Conservation (phyloP, 2,888 invertebrate species). For the Drosophila histrio region DNA sequence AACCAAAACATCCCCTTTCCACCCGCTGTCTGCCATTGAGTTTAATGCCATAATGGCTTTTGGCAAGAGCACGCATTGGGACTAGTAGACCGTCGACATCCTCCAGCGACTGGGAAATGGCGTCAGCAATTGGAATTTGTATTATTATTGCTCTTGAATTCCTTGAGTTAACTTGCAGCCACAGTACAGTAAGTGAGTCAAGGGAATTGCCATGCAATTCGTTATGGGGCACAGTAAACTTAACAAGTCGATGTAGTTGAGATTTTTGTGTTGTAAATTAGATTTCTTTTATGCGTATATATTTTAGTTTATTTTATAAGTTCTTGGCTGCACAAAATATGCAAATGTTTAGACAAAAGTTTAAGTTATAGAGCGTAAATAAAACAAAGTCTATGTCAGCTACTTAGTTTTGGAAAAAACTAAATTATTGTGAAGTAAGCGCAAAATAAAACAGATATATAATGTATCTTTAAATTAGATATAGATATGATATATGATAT, state of each 20-base stretch:
- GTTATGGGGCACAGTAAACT: slow-evolving; percentile 25
- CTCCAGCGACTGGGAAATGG: slow-evolving; percentile 20
- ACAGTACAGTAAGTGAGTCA: slow-evolving; percentile 18
- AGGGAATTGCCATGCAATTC: slow-evolving; percentile 41
- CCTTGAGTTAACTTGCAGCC: slow-evolving; percentile 11
- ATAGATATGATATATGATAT: too few relatives aligned
- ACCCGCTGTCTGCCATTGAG: slow-evolving; percentile 14
- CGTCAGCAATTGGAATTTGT: slow-evolving; percentile 41
- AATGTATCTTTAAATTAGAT: too few relatives aligned
- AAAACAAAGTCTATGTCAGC: too few relatives aligned
- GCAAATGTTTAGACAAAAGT: too few relatives aligned
- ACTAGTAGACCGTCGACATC: slow-evolving; percentile 8
- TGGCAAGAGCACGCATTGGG: slow-evolving; percentile 46
- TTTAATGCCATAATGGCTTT: slow-evolving; percentile 52
- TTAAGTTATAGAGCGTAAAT: too few relatives aligned
- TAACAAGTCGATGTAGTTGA: slow-evolving; percentile 2
- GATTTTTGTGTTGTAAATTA: too few relatives aligned
- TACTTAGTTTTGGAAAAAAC: too few relatives aligned
- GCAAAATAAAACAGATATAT: too few relatives aligned
- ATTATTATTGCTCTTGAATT: slow-evolving; percentile 21
- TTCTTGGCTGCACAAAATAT: too few relatives aligned
- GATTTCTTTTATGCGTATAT: neutral
- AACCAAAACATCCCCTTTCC: neutral
- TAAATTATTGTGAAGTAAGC: too few relatives aligned
- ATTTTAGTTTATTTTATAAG: too few relatives aligned